Evolutionary conservation across 2,797 vertebrate genomes (phyloP), one percentile per base, ranked within the genome.

Genomic region (Gallirallus australis): DNA sequence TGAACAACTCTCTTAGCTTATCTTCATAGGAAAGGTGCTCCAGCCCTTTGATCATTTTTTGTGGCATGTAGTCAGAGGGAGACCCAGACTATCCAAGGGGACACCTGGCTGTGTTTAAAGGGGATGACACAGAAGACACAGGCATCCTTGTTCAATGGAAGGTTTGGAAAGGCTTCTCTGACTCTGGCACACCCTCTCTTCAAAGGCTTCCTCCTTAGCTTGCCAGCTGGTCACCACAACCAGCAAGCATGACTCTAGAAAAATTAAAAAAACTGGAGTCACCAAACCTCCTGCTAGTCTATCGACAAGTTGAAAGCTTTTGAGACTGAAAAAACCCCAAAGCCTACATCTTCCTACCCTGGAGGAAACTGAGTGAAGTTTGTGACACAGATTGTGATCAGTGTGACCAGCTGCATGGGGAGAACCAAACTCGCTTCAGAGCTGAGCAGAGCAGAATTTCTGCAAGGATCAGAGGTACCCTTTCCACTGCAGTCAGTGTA

Each of bases 261-360:
- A 42, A 50, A 63, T 48, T 66, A 82, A 50, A 47, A 70, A 7
- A 48, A 9, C 24, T 42, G 48, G 65, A 70, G 42, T 63, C 65
- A 53, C 25, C 71, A 82, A 76, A 71, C 12, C 30, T 59, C 56
- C 12, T 80, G 69, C 48, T 53, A 19, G 45, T 84, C 63, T 87
- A 64, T 84, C 57, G 64, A 35, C 61, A 71, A 83, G 73, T 30
- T 91, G 37, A 30, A 73, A 73, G 61, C 42, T 91, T 78, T 70
- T 59, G 65, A 65, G 60, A 30, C 47, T 7, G 17, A 64, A 88
- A 71, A 54, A 31, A 6, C 11, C 76, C 33, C 15, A 20, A 9
- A 33, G 8, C 56, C 56, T 73, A 77, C 56, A 70, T 86, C 53
- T 91, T 37, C 42, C 65, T 66, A 13, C 56, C 37, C 17, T 37